Percentiles rank a stretch among this genome's conserved stretches.
These are phyloP conservation scores for Ginglymostoma cirratum DNA, from an alignment of 2,113 vertebrate species.

Conservation along the genomic window DNA sequence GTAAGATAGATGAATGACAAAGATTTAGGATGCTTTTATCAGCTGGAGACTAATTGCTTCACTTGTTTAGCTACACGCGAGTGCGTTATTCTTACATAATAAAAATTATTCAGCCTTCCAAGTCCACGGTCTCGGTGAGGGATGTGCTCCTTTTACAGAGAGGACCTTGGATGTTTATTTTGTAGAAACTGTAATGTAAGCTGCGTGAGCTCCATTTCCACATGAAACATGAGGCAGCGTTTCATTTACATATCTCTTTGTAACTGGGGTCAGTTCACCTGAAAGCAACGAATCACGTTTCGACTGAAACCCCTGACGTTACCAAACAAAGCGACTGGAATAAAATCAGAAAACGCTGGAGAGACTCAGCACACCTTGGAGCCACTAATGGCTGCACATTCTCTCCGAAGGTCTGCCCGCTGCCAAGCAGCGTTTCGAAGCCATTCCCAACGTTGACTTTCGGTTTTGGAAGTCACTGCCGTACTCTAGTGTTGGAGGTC, in stretches of 20 bases:
- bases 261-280: background rate
- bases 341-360: too few relatives aligned
- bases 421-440: too few relatives aligned
- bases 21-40: background rate
- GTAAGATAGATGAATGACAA: background rate
- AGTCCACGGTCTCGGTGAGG: background rate
- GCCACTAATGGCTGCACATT: too few relatives aligned
- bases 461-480: too few relatives aligned
- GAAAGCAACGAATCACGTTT: background rate
- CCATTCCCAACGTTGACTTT: too few relatives aligned
- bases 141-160: background rate
- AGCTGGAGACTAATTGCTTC: constrained; percentile 23
- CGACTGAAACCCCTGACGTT: too few relatives aligned
- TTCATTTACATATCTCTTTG: background rate
- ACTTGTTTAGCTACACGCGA: background rate
- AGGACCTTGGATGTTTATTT: background rate
- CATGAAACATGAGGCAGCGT: too few relatives aligned
- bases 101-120: background rate
- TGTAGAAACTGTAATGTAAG: too few relatives aligned
- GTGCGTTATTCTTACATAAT: background rate
- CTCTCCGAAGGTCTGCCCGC: too few relatives aligned
- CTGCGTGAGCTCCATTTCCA: background rate
- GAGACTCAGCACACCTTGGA: too few relatives aligned
- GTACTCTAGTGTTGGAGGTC: too few relatives aligned
- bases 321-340: too few relatives aligned